A percentile compares a stretch with the other conserved stretches of the same genome.
phyloP scores from a whole-genome alignment of 1,140 invertebrate species.

The Drosophila kohkoa region DNA sequence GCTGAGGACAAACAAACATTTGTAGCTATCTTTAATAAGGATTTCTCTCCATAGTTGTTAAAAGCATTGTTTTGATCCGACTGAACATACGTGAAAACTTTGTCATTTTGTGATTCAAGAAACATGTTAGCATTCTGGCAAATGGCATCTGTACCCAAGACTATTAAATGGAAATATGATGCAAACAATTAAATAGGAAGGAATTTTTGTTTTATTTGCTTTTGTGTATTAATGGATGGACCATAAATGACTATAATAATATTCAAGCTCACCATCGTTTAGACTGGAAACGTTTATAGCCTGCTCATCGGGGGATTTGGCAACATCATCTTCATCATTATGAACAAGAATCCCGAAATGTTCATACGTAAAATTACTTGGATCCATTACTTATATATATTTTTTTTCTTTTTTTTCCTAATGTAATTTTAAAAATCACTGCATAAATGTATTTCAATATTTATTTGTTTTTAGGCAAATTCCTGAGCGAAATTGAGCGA shows the following conservation, averaged over 20 bases:
- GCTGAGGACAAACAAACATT: constrained; percentile 15
- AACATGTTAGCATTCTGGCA: background rate
- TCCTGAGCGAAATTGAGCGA: background rate
- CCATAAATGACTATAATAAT: background rate
- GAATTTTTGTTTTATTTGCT: too few relatives aligned
- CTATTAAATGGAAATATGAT: constrained; percentile 1
- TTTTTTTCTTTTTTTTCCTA: constrained; percentile 79
- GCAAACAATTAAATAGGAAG: background rate
- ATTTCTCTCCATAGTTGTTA: constrained; percentile 29
- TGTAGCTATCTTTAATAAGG: constrained; percentile 33
- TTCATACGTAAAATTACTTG: constrained; percentile 70
- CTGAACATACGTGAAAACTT: constrained; percentile 22
- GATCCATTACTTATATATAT: constrained; percentile 77
- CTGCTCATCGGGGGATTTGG: constrained; percentile 47
- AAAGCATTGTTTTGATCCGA: constrained; percentile 23
- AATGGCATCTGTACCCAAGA: constrained; percentile 29
- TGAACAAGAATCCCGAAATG: constrained; percentile 85
- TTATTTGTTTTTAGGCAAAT: background rate
- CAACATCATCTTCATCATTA: constrained; percentile 66
- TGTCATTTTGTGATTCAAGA: constrained; percentile 13
- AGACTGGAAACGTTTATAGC: constrained; percentile 56
- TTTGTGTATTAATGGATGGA: too few relatives aligned
- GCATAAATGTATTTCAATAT: background rate
- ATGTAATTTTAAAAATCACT: background rate
- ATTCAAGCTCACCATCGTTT: constrained; percentile 59